Conservation (phyloP, 2,888 invertebrate species). For the Pristionchus arcanus region DNA sequence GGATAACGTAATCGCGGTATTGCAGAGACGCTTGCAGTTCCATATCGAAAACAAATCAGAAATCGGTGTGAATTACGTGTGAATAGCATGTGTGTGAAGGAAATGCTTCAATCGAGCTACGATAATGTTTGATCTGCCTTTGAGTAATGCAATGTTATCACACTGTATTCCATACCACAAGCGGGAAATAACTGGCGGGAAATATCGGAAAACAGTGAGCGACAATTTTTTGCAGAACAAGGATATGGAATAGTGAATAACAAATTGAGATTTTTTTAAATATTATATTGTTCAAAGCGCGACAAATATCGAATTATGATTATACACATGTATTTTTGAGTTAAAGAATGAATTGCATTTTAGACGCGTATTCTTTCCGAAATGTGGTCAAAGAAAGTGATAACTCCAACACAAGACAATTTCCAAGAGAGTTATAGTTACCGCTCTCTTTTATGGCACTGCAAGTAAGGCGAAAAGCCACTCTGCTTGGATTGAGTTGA, state of each 20-base stretch:
- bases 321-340: too few species aligned
- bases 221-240: too few species aligned
- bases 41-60: not conserved
- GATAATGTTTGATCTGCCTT: conserved; percentile 40
- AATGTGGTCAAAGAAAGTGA: not conserved
- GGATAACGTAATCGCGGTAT: not conserved
- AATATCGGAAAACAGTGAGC: too few species aligned
- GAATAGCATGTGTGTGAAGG: not conserved
- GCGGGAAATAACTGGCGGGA: conserved; percentile 18
- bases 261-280: too few species aligned
- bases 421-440: not conserved
- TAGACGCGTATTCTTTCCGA: too few species aligned
- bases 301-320: too few species aligned
- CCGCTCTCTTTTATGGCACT: not conserved
- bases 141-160: conserved; percentile 38
- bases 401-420: not conserved
- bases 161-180: conserved; percentile 2
- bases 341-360: too few species aligned
- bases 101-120: not conserved
- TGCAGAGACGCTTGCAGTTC: not conserved
- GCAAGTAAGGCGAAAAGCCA: not conserved
- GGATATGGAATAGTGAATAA: too few species aligned
- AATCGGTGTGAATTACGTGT: conserved; percentile 36
- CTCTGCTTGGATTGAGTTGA: conserved; percentile 18
- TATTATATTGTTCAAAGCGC: too few species aligned